Percentiles rank a stretch among this genome's conserved stretches.
phyloP scores from a whole-genome alignment of 2,888 invertebrate genomes.

The Osedax fenrisi region DNA sequence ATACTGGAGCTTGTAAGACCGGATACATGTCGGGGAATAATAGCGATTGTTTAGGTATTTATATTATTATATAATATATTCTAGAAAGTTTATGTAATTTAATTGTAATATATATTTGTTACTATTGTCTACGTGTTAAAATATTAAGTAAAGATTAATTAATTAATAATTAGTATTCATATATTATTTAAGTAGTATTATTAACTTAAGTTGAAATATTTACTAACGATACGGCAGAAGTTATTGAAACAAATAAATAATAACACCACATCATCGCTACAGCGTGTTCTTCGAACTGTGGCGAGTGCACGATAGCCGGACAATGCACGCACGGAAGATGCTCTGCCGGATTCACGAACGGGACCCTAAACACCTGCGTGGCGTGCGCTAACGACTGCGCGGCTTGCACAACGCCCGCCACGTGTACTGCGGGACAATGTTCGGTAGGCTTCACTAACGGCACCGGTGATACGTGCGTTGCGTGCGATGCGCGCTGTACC shows the following conservation, averaged over 20 bases:
- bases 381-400: background rate
- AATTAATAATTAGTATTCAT: background rate
- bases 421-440: background rate
- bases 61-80: no score
- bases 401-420: background rate
- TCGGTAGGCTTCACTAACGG: background rate
- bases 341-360: background rate
- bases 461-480: background rate
- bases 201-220: no score
- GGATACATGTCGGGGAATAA: no score
- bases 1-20: background rate
- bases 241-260: no score
- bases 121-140: no score
- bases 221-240: no score
- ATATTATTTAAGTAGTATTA: background rate
- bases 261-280: background rate
- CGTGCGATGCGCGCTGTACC: background rate
- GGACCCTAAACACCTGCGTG: background rate
- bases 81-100: no score
- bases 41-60: background rate
- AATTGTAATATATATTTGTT: no score
- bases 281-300: background rate
- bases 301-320: background rate
- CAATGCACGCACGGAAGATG: background rate
- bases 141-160: no score